Evolutionary conservation across 2,113 vertebrate genomes (phyloP), one percentile per base, ranked within the genome.

Genomic region (Mormyrus lacerda): DNA sequence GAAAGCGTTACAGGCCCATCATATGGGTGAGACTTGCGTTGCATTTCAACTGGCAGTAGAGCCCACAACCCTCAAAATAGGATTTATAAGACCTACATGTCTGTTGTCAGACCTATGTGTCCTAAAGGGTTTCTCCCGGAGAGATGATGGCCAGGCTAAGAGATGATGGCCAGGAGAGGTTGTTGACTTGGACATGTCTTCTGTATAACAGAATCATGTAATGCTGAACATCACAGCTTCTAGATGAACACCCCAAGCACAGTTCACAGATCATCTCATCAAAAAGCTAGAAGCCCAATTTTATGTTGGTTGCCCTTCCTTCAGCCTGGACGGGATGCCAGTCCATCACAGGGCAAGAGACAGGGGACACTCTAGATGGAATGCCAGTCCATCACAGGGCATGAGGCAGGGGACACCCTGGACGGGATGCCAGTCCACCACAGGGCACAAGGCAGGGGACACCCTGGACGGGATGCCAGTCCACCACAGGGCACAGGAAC

Each of bases 401-500:
- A 65, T 0, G 1, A 11, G 0, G 24, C 9, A 3, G 2, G n/a
- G 58, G 9, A 35, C 11, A 76, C 69, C 31, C 15, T 7, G 69
- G 31, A 76, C 0, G 2, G 35, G 69, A 42, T 39, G 15, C n/a
- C 19, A 69, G n/a, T 13, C 1, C n/a, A 4, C 4, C 69, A 76
- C 0, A 6, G 13, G 31, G 3, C 69, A 8, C 0, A 0, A 61
- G 0, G 0, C 1, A 2, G 24, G 7, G 55, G 55, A 27, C 9
- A 35, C 65, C 27, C 27, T 73, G 65, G 1, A 35, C 1, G 0
- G 65, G 0, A 31, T 69, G 11, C 1, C 21, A 58, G 7, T 61
- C 55, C 24, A n/a, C 9, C 65, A 35, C 9, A 35, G 27, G 27
- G 13, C 15, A 4, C 61, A 27, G 4, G n/a, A 27, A 13, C 31